A percentile compares a stretch with the other conserved stretches of the same genome.
phyloP scores from a whole-genome alignment of 2,888 invertebrate genomes.

The Margaritifera margaritifera region DNA sequence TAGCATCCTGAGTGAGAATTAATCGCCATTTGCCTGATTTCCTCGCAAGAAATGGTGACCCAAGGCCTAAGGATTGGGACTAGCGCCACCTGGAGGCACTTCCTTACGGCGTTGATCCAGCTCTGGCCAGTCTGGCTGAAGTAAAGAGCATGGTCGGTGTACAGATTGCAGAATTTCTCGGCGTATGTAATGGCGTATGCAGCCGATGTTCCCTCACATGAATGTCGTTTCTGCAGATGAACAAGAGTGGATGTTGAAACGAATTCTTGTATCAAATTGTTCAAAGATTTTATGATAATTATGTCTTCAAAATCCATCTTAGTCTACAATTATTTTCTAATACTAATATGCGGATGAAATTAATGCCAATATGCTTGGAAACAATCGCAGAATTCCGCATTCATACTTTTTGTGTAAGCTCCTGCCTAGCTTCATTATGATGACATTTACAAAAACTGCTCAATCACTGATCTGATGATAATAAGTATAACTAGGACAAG shows the following conservation, averaged over 20 bases:
- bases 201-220: slow-evolving; percentile 8
- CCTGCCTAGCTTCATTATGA: too few relatives aligned
- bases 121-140: slow-evolving; percentile 16
- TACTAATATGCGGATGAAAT: too few relatives aligned
- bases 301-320: too few relatives aligned
- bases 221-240: slow-evolving; percentile 14
- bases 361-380: too few relatives aligned
- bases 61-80: slow-evolving; percentile 7
- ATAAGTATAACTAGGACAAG: too few relatives aligned
- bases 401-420: too few relatives aligned
- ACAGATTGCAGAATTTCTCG: slow-evolving; percentile 16
- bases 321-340: too few relatives aligned
- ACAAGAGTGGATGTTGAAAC: neutral
- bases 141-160: slow-evolving; percentile 2
- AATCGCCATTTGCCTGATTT: slow-evolving; percentile 19
- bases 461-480: too few relatives aligned
- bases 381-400: too few relatives aligned
- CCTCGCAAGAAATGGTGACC: slow-evolving; percentile 5
- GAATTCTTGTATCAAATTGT: too few relatives aligned
- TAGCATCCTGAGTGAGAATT: slow-evolving; percentile 22
- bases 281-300: too few relatives aligned
- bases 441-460: too few relatives aligned
- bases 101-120: slow-evolving; percentile 17
- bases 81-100: slow-evolving; percentile 23
- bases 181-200: slow-evolving; percentile 24